phyloP scores from a whole-genome alignment of 1,140 invertebrate species.

The Ooceraea biroi region DNA sequence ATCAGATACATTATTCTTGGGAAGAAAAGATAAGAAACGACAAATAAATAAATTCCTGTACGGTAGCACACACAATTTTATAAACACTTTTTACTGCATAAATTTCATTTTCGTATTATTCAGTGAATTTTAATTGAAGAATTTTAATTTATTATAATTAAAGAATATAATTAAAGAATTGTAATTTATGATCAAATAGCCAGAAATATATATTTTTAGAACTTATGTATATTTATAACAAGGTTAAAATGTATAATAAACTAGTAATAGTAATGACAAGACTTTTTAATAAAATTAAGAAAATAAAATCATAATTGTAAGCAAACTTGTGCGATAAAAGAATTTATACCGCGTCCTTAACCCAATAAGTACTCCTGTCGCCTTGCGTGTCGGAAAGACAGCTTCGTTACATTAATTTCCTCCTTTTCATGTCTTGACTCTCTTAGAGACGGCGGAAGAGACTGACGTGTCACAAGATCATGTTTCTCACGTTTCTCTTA shows the following conservation, averaged over 20 bases:
- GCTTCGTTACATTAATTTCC: conserved; percentile 74
- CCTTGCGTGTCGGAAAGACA: conserved; percentile 60
- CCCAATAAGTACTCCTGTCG: conserved; percentile 62
- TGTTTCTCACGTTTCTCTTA: conserved; percentile 73
- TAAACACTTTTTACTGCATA: neutral
- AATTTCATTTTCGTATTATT: too few relatives aligned
- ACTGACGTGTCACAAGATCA: conserved; percentile 68
- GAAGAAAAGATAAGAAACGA: neutral
- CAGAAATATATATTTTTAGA: too few relatives aligned
- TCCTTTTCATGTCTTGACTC: conserved; percentile 60
- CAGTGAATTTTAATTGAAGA: too few relatives aligned
- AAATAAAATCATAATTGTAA: neutral
- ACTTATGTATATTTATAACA: too few relatives aligned
- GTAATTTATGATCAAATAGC: too few relatives aligned
- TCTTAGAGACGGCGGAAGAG: conserved; percentile 67
- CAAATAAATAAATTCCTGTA: neutral
- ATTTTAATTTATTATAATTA: too few relatives aligned
- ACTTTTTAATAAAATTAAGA: neutral
- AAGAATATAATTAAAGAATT: too few relatives aligned
- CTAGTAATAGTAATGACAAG: too few relatives aligned
- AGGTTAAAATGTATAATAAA: too few relatives aligned
- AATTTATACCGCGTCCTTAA: conserved; percentile 67
- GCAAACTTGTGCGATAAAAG: conserved; percentile 37
- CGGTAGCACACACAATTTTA: neutral
- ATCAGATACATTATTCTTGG: neutral